Conservation (phyloP, 2,113 vertebrate species). For the Otus sunia region DNA sequence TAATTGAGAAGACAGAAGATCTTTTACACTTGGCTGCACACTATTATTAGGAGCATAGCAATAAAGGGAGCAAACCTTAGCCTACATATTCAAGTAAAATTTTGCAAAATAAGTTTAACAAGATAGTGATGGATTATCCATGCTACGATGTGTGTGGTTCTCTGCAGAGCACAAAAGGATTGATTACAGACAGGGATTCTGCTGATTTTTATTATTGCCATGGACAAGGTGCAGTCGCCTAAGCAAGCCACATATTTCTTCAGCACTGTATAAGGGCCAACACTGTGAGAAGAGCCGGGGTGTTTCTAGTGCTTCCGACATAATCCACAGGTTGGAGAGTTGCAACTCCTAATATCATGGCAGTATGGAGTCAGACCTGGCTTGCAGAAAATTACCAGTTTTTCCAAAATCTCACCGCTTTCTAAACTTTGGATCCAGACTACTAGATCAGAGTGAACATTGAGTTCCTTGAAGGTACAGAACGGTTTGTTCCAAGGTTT, state of each 20-base stretch:
- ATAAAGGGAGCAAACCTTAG: slow-evolving; percentile 63
- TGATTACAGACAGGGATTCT: neutral
- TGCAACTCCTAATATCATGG: neutral
- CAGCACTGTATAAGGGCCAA: neutral
- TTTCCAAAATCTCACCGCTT: neutral
- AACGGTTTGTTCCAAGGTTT: slow-evolving; percentile 11
- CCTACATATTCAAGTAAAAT: slow-evolving; percentile 42
- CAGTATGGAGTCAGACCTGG: neutral
- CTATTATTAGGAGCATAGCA: slow-evolving; percentile 45
- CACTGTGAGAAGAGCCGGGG: neutral
- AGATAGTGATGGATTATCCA: slow-evolving; percentile 20
- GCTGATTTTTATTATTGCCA: neutral
- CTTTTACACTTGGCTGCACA: slow-evolving; percentile 60
- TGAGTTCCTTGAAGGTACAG: neutral
- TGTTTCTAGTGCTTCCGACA: neutral
- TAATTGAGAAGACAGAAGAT: slow-evolving; percentile 71
- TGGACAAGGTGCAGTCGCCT: neutral
- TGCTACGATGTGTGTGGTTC: neutral
- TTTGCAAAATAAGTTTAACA: slow-evolving; percentile 52
- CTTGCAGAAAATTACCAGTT: neutral
- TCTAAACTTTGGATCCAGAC: neutral
- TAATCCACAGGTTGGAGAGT: neutral
- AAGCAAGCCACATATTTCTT: neutral
- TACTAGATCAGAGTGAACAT: neutral
- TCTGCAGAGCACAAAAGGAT: neutral